A percentile compares a stretch with the other conserved stretches of the same genome.
These are phyloP conservation scores for Nothocercus nigrocapillus DNA, from an alignment of 2,113 vertebrate species.

Conservation along the genomic window DNA sequence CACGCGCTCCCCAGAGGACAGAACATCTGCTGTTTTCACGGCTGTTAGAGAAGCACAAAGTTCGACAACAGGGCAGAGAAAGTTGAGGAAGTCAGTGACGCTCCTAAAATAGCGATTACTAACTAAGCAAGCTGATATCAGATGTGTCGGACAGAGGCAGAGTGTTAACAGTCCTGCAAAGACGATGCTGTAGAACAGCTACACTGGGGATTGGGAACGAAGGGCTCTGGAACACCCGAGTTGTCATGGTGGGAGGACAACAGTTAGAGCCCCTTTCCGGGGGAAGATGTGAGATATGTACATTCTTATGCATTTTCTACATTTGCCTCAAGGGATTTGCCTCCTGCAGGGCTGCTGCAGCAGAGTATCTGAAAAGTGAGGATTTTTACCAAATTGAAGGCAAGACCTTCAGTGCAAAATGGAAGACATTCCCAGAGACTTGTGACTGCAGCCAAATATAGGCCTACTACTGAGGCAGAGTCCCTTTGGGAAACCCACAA, in stretches of 20 bases:
- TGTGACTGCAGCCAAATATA: not conserved
- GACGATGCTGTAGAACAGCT: not conserved
- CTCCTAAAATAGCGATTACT: not conserved
- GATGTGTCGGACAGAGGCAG: not conserved
- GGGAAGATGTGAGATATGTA: not conserved
- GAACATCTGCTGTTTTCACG: not conserved
- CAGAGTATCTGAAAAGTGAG: not conserved
- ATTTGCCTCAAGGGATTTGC: not conserved
- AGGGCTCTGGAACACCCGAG: not conserved
- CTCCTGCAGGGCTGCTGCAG: not conserved
- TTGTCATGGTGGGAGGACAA: not conserved
- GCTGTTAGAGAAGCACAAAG: not conserved
- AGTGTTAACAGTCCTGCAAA: not conserved
- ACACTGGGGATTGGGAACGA: not conserved
- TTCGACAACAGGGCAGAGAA: not conserved
- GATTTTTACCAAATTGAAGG: not conserved
- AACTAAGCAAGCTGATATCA: not conserved
- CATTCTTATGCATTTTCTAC: not conserved
- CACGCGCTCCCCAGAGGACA: not conserved
- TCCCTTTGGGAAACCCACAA: not conserved
- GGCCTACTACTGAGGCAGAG: not conserved
- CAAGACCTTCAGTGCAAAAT: not conserved
- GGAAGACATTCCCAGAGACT: not conserved
- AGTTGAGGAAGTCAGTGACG: not conserved
- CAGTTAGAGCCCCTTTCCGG: not conserved